Evolutionary conservation across 2,113 vertebrate genomes (phyloP).

Genomic region (Platichthys flesus): DNA sequence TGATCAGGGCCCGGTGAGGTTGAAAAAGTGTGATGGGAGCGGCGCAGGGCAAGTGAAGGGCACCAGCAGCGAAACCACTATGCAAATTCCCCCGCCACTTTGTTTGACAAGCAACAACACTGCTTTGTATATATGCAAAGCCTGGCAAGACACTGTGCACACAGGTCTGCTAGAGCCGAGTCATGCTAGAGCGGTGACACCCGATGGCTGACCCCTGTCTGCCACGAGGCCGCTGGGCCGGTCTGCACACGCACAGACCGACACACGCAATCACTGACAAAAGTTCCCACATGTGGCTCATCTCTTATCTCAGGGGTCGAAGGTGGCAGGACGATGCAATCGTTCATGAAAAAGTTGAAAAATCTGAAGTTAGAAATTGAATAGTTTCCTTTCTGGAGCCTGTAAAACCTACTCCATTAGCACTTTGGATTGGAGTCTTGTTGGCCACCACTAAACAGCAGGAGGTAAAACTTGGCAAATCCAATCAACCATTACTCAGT

Average conservation of each 20-base stretch:
- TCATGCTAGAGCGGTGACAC: slow-evolving; percentile 66
- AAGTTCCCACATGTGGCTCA: slow-evolving; percentile 19
- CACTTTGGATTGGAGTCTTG: slow-evolving; percentile 60
- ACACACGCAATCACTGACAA: not conserved
- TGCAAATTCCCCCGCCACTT: slow-evolving; percentile 79
- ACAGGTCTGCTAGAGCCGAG: slow-evolving; percentile 54
- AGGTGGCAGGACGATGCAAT: slow-evolving; percentile 9
- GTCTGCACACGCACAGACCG: slow-evolving; percentile 40
- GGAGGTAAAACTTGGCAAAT: slow-evolving; percentile 40
- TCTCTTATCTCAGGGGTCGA: slow-evolving; percentile 31
- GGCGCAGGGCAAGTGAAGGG: slow-evolving; percentile 75
- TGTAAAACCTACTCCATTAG: slow-evolving; percentile 74
- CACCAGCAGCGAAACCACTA: slow-evolving; percentile 74
- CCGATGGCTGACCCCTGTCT: slow-evolving; percentile 69
- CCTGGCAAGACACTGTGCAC: slow-evolving; percentile 67
- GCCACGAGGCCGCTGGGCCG: slow-evolving; percentile 39
- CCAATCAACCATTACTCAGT: slow-evolving; percentile 49
- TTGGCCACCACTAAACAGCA: slow-evolving; percentile 17
- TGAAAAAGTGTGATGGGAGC: slow-evolving; percentile 34
- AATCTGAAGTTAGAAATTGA: slow-evolving; percentile 21
- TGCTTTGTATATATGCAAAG: slow-evolving; percentile 83
- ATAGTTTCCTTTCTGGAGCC: slow-evolving; percentile 34
- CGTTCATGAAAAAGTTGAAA: not conserved
- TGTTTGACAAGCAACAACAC: slow-evolving; percentile 83
- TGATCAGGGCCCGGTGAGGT: slow-evolving; percentile 20